Evolutionary conservation across 2,888 invertebrate genomes (phyloP).

Genomic region (Acleris emargana): DNA sequence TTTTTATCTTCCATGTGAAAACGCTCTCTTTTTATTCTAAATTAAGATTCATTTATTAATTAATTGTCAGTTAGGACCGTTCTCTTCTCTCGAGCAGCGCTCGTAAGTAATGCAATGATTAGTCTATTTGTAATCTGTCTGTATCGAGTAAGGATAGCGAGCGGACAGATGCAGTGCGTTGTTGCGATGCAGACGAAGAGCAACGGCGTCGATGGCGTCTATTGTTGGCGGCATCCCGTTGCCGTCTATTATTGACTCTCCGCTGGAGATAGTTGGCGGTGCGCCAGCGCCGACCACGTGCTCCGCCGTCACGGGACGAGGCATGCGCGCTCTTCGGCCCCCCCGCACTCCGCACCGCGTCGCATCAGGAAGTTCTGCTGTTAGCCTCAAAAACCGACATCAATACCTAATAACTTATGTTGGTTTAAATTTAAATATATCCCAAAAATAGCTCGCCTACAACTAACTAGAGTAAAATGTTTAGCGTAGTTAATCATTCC

Average conservation of each 20-base stretch:
- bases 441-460: constrained; percentile 19
- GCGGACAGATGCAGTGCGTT: constrained; percentile 36
- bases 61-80: not conserved
- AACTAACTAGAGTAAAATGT: constrained; percentile 5
- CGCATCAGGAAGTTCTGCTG: constrained; percentile 40
- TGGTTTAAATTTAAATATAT: constrained; percentile 35
- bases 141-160: not conserved
- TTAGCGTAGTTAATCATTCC: not conserved
- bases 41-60: too few species aligned
- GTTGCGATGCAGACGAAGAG: constrained; percentile 46
- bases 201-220: constrained; percentile 67
- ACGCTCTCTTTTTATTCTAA: too few species aligned
- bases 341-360: constrained; percentile 45
- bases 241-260: constrained; percentile 83
- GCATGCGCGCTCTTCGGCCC: constrained; percentile 55
- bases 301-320: constrained; percentile 74
- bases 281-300: constrained; percentile 80
- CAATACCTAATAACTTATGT: constrained; percentile 37
- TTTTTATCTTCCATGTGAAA: too few species aligned
- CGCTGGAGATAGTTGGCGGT: constrained; percentile 81
- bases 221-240: constrained; percentile 83
- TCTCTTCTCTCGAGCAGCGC: not conserved
- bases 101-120: not conserved
- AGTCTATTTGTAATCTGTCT: not conserved
- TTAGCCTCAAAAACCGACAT: constrained; percentile 50